Evolutionary conservation across 2,888 invertebrate species (phyloP), one percentile per base, ranked within the genome.

Genomic region (Branchinecta sandiegonensis): DNA sequence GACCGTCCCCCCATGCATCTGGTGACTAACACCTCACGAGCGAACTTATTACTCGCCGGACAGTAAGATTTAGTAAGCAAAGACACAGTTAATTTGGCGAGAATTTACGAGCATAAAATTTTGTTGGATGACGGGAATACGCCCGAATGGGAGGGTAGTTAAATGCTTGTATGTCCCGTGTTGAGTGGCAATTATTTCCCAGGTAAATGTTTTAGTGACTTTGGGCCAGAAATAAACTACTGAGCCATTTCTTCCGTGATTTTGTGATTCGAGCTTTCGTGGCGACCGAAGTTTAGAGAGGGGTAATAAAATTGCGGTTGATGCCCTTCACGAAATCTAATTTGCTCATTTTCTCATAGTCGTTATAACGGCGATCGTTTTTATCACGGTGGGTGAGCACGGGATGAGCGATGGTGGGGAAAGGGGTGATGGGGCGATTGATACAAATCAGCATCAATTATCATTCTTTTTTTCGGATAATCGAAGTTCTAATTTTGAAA

Each of bases 61-160:
- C 56, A 56, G 56, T n/a, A 56, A 14, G 56, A 56, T 56, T 56
- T 56, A 56, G 14, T 56, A 17, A 14, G 56, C 17, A 56, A 56
- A 56, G 56, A 56, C 56, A 56, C 56, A 14, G 56, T n/a, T 56
- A 56, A 56, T 56, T 56, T 56, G 56, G 56, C 8, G 56, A 56
- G 17, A 56, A 56, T 56, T 56, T 56, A 56, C 17, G 56, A 17
- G n/a, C 56, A 56, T 17, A 56, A 56, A 17, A n/a, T 56, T 56
- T 17, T 37, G 17, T n/a, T 10, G 56, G 17, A 56, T 56, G 56
- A 56, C 37, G 37, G 37, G 37, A 37, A 37, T 37, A 37, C 37
- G 37, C 37, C 37, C 37, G 37, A 37, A 37, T 37, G 37, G 37
- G 37, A 37, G 37, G 10, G 17, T 8, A 17, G n/a, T 8, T 14